Conservation (phyloP, 2,113 vertebrate genomes). For the Eublepharis macularius region DNA sequence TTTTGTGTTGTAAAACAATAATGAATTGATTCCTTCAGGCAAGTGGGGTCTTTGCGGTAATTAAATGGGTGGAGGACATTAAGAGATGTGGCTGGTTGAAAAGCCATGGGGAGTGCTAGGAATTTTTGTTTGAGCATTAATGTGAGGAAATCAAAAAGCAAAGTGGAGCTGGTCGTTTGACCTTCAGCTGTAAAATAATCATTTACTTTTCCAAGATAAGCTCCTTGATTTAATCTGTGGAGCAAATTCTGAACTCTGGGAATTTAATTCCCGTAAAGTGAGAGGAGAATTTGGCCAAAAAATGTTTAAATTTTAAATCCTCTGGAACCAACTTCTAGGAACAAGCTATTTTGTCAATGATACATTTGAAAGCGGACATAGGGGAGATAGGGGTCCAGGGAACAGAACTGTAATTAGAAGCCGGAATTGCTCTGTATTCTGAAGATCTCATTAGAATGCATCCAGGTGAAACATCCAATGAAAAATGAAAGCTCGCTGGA, state of each 20-base stretch:
- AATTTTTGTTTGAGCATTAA: conserved; percentile 28
- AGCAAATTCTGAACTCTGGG: conserved; percentile 59
- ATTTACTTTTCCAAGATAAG: conserved; percentile 56
- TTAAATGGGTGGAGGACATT: conserved; percentile 59
- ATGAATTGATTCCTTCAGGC: conserved; percentile 52
- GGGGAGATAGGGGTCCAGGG: conserved; percentile 39
- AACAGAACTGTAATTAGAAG: conserved; percentile 54
- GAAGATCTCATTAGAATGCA: conserved; percentile 55
- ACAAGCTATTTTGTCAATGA: conserved; percentile 57
- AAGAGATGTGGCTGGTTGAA: conserved; percentile 42
- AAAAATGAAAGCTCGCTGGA: conserved; percentile 36
- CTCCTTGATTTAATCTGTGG: conserved; percentile 56
- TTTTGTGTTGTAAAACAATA: conserved; percentile 56
- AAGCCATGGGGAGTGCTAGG: conserved; percentile 32
- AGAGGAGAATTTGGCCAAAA: conserved; percentile 43
- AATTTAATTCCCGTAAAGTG: conserved; percentile 48
- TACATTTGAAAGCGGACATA: conserved; percentile 61
- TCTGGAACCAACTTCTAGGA: conserved; percentile 62
- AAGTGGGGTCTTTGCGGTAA: conserved; percentile 61
- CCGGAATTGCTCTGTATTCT: conserved; percentile 51
- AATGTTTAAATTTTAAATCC: conserved; percentile 61
- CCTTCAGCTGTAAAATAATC: conserved; percentile 45
- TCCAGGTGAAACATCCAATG: conserved; percentile 50
- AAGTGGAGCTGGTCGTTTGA: conserved; percentile 46
- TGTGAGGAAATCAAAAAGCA: conserved; percentile 21